Conservation (phyloP, 2,888 invertebrate genomes). For the Zaprionus obscuricornis region DNA sequence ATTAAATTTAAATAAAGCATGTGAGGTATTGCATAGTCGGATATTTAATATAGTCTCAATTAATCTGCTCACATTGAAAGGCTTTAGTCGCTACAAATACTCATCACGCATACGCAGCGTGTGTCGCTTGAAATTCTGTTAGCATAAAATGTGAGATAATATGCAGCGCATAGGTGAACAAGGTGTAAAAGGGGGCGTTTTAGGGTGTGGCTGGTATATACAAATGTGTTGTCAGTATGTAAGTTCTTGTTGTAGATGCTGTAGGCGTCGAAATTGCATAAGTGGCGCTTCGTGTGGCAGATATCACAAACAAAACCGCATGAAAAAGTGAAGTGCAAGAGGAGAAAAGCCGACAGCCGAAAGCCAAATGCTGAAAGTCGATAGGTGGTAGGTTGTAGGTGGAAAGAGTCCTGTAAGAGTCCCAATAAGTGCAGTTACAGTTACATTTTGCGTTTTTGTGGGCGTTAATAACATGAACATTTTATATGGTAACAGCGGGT, state of each 20-base stretch:
- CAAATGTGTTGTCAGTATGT: constrained; percentile 51
- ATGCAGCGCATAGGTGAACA: constrained; percentile 3
- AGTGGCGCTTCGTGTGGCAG: constrained; percentile 45
- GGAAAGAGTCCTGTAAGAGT: not conserved
- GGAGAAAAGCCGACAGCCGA: not conserved
- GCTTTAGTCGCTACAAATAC: constrained; percentile 26
- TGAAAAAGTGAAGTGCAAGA: not conserved
- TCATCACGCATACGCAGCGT: constrained; percentile 66
- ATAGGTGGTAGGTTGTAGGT: not conserved
- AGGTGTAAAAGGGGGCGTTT: not conserved
- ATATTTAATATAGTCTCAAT: not conserved
- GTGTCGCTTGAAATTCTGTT: constrained; percentile 18
- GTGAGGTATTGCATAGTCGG: constrained; percentile 7
- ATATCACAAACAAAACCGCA: constrained; percentile 38
- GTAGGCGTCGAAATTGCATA: constrained; percentile 52
- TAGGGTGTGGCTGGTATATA: not conserved
- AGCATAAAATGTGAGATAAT: constrained; percentile 42
- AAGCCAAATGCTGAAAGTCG: constrained; percentile 26
- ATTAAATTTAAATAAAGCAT: not conserved
- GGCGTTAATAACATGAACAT: constrained; percentile 50
- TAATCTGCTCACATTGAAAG: not conserved
- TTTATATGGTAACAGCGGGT: constrained; percentile 14
- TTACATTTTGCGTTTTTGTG: constrained; percentile 54
- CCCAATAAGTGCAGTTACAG: constrained; percentile 60
- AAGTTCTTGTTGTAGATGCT: constrained; percentile 21